A percentile compares a stretch with the other conserved stretches of the same genome.
phyloP scores from a whole-genome alignment of 2,888 invertebrate genomes.

The Syritta pipiens region DNA sequence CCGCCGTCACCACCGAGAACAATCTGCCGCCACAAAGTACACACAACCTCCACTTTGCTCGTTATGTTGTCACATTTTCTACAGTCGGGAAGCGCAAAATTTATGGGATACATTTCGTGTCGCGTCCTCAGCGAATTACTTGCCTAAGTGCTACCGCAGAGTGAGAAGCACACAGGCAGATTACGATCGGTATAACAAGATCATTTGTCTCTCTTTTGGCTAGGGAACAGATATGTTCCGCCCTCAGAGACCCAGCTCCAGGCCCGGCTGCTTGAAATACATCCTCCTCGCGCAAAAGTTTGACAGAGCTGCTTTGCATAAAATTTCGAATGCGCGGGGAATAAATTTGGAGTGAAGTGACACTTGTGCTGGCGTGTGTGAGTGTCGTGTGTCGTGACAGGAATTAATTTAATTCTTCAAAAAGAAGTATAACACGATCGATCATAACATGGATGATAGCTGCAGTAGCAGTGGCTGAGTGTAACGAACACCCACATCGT shows the following conservation, averaged over 20 bases:
- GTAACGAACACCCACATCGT: slow-evolving; percentile 44
- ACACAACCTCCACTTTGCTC: slow-evolving; percentile 37
- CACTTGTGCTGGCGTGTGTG: slow-evolving; percentile 32
- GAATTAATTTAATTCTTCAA: slow-evolving; percentile 58
- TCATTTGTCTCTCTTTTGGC: slow-evolving; percentile 66
- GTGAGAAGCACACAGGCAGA: slow-evolving; percentile 52
- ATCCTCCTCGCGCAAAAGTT: slow-evolving; percentile 24
- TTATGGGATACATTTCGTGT: slow-evolving; percentile 66
- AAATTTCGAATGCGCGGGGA: slow-evolving; percentile 29
- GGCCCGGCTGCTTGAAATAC: slow-evolving; percentile 21
- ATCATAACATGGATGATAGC: slow-evolving; percentile 53
- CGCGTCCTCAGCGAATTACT: slow-evolving; percentile 59
- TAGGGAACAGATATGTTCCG: slow-evolving; percentile 61
- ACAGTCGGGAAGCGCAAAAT: slow-evolving; percentile 47
- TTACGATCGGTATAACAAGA: slow-evolving; percentile 65
- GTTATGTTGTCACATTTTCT: slow-evolving; percentile 66
- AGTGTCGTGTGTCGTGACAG: slow-evolving; percentile 54
- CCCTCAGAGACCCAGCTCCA: slow-evolving; percentile 47
- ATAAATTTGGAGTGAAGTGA: slow-evolving; percentile 59
- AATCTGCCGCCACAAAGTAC: slow-evolving; percentile 36
- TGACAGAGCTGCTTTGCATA: slow-evolving; percentile 41
- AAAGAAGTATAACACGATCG: slow-evolving; percentile 26
- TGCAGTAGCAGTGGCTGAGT: slow-evolving; percentile 17
- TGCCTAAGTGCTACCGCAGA: slow-evolving; percentile 62
- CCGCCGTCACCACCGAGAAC: no score